These are phyloP conservation scores for Cheilosia grossa DNA, from an alignment of 2,888 invertebrate genomes.

Conservation along the genomic window DNA sequence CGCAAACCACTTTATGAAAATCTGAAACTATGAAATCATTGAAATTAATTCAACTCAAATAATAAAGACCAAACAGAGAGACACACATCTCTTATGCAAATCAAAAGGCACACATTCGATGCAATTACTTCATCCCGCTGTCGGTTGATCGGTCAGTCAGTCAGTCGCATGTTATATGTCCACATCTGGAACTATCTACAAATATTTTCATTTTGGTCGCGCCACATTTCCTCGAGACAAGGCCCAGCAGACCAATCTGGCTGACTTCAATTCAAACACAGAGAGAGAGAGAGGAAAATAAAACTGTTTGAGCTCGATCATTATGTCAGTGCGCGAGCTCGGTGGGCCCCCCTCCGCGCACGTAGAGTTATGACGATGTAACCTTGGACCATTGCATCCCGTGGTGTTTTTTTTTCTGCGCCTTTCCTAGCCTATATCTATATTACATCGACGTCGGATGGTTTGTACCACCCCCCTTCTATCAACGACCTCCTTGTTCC, in stretches of 20 bases:
- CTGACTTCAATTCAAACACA: conserved; percentile 49
- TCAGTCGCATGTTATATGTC: conserved; percentile 23
- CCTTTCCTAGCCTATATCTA: conserved; percentile 57
- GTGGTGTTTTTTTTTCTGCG: conserved; percentile 37
- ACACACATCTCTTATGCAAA: conserved; percentile 73
- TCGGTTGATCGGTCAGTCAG: conserved; percentile 41
- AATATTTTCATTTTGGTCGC: conserved; percentile 67
- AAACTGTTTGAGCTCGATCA: conserved; percentile 58
- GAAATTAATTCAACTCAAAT: conserved; percentile 63
- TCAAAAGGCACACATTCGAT: conserved; percentile 66
- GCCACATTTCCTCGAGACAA: conserved; percentile 61
- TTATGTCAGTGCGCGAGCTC: conserved; percentile 64
- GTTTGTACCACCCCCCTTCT: neutral
- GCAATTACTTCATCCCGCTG: conserved; percentile 71
- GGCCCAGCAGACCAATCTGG: conserved; percentile 51
- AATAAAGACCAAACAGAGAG: conserved; percentile 54
- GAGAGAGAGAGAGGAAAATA: conserved; percentile 1
- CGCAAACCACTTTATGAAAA: neutral
- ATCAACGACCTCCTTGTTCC: conserved; percentile 34
- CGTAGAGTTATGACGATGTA: conserved; percentile 67
- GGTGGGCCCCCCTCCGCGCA: conserved; percentile 13
- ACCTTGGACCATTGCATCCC: conserved; percentile 75
- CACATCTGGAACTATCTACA: conserved; percentile 66
- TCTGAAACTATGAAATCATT: conserved; percentile 40
- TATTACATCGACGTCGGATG: conserved; percentile 4